Percentiles rank a stretch among this genome's conserved stretches.
phyloP scores from a whole-genome alignment of 2,113 vertebrate species.

The Salminus brasiliensis region DNA sequence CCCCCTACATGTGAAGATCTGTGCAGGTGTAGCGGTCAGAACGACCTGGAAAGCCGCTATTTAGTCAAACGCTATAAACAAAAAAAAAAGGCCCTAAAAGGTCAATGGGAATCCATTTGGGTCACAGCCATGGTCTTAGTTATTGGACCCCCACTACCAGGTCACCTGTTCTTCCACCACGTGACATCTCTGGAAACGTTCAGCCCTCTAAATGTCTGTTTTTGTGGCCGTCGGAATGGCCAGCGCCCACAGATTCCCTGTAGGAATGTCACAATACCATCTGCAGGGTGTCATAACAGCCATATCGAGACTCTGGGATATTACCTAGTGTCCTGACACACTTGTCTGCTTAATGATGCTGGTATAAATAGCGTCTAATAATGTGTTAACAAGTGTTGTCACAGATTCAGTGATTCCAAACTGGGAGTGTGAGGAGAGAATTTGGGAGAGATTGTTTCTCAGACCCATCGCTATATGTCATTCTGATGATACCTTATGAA shows the following conservation, averaged over 20 bases:
- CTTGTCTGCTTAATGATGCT: constrained; percentile 37
- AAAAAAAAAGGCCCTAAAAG: no score
- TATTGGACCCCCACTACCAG: background rate
- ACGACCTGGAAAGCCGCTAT: no score
- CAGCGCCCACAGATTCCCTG: background rate
- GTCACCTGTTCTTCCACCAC: background rate
- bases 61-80: no score
- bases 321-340: constrained; percentile 50
- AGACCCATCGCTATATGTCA: background rate
- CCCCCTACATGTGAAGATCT: no score
- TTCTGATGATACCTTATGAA: no score
- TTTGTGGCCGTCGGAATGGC: background rate
- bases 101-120: no score
- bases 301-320: constrained; percentile 1
- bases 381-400: constrained; percentile 14
- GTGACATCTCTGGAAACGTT: background rate
- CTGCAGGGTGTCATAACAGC: constrained; percentile 17
- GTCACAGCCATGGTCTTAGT: no score
- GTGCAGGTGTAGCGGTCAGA: no score
- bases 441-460: background rate
- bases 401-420: constrained; percentile 28
- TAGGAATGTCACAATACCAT: background rate
- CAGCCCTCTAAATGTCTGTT: background rate
- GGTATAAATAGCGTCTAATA: constrained; percentile 34
- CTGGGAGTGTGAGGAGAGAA: background rate